A percentile compares a stretch with the other conserved stretches of the same genome.
phyloP scores from a whole-genome alignment of 2,888 invertebrate species.

The Mythimna vitellina region DNA sequence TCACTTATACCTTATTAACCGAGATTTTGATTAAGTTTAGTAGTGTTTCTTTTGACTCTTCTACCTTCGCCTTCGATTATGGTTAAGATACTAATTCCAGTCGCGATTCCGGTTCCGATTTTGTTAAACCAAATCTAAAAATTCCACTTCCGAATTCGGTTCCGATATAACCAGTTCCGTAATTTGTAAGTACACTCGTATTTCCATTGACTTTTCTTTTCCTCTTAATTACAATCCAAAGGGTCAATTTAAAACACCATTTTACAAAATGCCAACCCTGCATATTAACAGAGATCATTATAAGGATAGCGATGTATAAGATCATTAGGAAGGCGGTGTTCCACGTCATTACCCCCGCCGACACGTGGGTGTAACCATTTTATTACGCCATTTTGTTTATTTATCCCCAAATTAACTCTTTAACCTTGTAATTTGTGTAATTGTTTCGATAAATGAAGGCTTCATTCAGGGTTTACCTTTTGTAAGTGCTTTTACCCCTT shows the following conservation, averaged over 20 bases:
- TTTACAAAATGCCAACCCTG: constrained; percentile 23
- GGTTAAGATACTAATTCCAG: no score
- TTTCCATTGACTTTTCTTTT: not conserved
- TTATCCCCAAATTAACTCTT: constrained; percentile 55
- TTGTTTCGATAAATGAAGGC: constrained; percentile 44
- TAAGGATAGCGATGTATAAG: constrained; percentile 38
- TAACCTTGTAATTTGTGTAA: constrained; percentile 52
- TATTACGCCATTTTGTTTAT: constrained; percentile 48
- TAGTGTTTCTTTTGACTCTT: no score
- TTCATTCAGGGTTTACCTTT: constrained; percentile 28
- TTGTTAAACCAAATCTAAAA: no score
- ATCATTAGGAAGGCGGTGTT: constrained; percentile 37
- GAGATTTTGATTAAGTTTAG: no score
- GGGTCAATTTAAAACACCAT: constrained; percentile 13
- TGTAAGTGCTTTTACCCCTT: constrained; percentile 6
- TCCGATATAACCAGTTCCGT: no score
- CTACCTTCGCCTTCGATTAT: no score
- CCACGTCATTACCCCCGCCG: constrained; percentile 30
- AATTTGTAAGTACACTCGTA: not conserved
- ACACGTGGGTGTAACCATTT: constrained; percentile 35
- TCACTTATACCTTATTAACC: no score
- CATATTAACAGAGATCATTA: constrained; percentile 36
- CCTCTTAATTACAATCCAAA: not conserved
- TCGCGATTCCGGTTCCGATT: no score
- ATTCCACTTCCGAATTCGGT: no score